phyloP scores from a whole-genome alignment of 1,140 invertebrate genomes.

The Cotesia typhae region DNA sequence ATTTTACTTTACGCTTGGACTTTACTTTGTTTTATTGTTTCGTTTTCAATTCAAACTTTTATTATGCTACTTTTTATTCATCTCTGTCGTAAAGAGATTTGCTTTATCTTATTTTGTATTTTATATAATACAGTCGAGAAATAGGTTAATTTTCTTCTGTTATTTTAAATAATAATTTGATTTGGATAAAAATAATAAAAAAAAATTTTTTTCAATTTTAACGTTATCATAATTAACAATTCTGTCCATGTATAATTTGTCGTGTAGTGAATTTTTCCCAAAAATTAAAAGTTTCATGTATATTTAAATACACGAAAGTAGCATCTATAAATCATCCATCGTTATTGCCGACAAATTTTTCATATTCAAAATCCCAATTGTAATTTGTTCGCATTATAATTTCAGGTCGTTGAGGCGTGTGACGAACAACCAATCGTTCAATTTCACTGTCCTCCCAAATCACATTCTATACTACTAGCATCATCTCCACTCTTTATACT shows the following conservation, averaged over 20 bases:
- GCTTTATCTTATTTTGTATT: too few relatives aligned
- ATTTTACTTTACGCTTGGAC: constrained; percentile 11
- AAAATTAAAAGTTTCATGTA: too few relatives aligned
- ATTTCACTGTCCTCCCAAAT: constrained; percentile 13
- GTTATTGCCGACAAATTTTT: constrained; percentile 26
- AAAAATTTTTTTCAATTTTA: too few relatives aligned
- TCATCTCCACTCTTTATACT: constrained; percentile 20
- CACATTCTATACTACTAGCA: constrained; percentile 21
- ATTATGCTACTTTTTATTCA: constrained; percentile 5
- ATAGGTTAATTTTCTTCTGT: too few relatives aligned
- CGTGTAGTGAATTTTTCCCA: too few relatives aligned
- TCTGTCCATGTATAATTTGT: too few relatives aligned
- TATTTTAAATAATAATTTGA: too few relatives aligned
- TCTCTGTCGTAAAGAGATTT: not conserved
- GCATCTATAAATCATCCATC: not conserved
- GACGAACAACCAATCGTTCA: constrained; percentile 32
- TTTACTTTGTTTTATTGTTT: too few relatives aligned
- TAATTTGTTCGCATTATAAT: constrained; percentile 34
- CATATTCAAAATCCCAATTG: constrained; percentile 26
- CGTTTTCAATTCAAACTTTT: constrained; percentile 5
- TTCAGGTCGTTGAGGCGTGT: constrained; percentile 32
- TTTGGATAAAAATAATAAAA: too few relatives aligned
- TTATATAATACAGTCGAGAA: too few relatives aligned
- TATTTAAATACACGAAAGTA: too few relatives aligned
- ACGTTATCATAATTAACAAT: too few relatives aligned